phyloP scores from a whole-genome alignment of 30 jellyfish, hydroid and myxozoan genomes.

The Nemopilema nomurai region DNA sequence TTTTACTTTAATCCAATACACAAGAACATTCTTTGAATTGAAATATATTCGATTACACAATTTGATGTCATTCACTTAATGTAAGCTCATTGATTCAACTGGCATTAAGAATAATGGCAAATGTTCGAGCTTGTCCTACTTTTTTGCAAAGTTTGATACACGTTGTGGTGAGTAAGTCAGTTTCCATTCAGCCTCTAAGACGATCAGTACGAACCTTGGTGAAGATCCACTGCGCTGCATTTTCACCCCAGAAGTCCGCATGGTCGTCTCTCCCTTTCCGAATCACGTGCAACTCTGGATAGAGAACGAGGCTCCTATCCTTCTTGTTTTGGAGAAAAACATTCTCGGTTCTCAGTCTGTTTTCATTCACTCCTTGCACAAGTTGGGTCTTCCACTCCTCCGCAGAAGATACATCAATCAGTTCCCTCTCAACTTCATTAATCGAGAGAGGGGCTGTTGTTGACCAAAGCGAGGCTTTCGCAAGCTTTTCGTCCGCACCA shows the following conservation, averaged over 20 bases:
- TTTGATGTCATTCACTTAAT: too few relatives aligned
- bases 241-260: constrained; percentile 48
- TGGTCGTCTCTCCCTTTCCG: constrained; percentile 58
- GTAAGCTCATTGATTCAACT: too few relatives aligned
- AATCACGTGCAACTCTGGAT: constrained; percentile 61
- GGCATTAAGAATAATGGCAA: too few relatives aligned
- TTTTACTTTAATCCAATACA: too few relatives aligned
- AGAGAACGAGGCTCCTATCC: constrained; percentile 56
- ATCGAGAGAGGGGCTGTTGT: constrained; percentile 11
- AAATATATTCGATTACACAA: too few relatives aligned
- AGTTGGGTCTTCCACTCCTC: constrained; percentile 36
- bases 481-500: constrained; percentile 59
- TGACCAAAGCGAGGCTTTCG: constrained; percentile 63
- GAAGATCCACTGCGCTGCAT: constrained; percentile 65
- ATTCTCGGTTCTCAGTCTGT: constrained; percentile 35
- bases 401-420: constrained; percentile 21
- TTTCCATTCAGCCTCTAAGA: neutral
- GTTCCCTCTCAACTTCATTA: neutral
- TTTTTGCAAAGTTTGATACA: too few relatives aligned
- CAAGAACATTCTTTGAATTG: too few relatives aligned
- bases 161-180: too few relatives aligned
- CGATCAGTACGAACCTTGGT: constrained; percentile 41
- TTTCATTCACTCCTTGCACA: constrained; percentile 14
- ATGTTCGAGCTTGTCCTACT: too few relatives aligned
- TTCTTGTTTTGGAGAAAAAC: constrained; percentile 57